These are phyloP conservation scores for Halcyon badia DNA, from an alignment of 2,797 vertebrate genomes.

Conservation along the genomic window DNA sequence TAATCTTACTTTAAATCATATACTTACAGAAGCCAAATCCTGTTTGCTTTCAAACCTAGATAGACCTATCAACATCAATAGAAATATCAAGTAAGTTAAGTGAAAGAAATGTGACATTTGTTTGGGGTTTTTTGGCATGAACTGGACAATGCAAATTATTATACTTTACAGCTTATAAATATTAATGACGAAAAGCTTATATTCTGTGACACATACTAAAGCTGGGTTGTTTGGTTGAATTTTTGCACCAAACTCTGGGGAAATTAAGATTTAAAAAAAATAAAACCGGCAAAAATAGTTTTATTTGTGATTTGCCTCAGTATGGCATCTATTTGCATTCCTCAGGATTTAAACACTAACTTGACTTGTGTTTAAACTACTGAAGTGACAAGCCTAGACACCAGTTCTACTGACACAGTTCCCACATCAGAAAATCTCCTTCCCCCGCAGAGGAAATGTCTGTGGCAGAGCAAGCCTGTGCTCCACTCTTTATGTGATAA, in stretches of 20 bases:
- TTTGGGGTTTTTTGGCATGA: not conserved
- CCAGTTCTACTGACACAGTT: constrained; percentile 39
- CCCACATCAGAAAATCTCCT: not conserved
- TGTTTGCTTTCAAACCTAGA: constrained; percentile 10
- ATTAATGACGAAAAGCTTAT: not conserved
- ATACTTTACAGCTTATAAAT: constrained; percentile 18
- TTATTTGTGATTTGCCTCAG: not conserved
- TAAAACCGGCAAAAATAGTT: not conserved
- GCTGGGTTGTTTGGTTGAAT: not conserved
- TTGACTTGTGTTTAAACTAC: not conserved
- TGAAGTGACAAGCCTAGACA: not conserved
- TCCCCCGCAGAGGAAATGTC: not conserved
- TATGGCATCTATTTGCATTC: not conserved
- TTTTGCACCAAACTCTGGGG: not conserved
- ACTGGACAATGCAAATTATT: constrained; percentile 17
- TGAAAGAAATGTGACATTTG: not conserved
- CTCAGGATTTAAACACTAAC: not conserved
- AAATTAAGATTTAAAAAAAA: not conserved
- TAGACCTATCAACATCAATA: not conserved
- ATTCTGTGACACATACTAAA: not conserved
- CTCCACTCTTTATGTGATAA: not conserved
- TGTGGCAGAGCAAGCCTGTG: not conserved
- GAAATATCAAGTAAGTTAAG: not conserved
- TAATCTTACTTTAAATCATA: not conserved
- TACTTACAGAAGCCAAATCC: not conserved